Evolutionary conservation across 2,797 vertebrate genomes (phyloP), one percentile per base, ranked within the genome.

Genomic region (Anabacerthia variegaticeps): DNA sequence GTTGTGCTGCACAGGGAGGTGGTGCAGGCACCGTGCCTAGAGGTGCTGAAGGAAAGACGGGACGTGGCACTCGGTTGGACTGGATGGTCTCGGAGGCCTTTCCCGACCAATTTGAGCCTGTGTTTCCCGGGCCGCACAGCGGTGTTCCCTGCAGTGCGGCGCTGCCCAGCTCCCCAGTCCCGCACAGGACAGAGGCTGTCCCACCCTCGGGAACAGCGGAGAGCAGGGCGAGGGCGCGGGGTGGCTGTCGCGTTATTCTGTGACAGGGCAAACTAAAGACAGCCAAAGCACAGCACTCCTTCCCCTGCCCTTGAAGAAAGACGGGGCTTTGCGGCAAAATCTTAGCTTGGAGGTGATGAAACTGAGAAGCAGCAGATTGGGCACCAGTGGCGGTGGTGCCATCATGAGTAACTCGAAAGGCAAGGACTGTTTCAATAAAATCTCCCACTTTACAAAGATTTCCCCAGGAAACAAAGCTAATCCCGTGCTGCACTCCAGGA

Each of bases 101-200:
- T 39, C 16, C 44, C 88, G 65, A 12, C 39, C 21, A 27, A 8
- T 1, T 0, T 19, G 44, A 20, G 46, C 18, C 10, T 17, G 51
- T 18, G 44, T 7, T 32, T 30, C 44, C 37, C 7, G 44, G 37
- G 27, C 12, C 22, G 55, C 11, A 6, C 1, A 44, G 43, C 20
- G 20, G 43, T 21, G 3, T 6, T 17, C 1, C 6, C 26, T 7
- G 13, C 2, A 8, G 27, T 3, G 32, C 2, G 39, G 3, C 15
- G 37, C 27, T 65, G 12, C 15, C 30, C 14, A 1, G 12, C 12
- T 10, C 7, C 41, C 23, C 61, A 1, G 30, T 22, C 5, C 2
- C 26, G 1, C 36, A 0, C 3, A 0, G 14, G 23, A 43, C 15
- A 52, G 13, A 21, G 27, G 49, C 28, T 61, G n/a, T 26, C 26